These are phyloP conservation scores for Clusia tigrina DNA, from an alignment of 2,888 invertebrate species.

Conservation along the genomic window DNA sequence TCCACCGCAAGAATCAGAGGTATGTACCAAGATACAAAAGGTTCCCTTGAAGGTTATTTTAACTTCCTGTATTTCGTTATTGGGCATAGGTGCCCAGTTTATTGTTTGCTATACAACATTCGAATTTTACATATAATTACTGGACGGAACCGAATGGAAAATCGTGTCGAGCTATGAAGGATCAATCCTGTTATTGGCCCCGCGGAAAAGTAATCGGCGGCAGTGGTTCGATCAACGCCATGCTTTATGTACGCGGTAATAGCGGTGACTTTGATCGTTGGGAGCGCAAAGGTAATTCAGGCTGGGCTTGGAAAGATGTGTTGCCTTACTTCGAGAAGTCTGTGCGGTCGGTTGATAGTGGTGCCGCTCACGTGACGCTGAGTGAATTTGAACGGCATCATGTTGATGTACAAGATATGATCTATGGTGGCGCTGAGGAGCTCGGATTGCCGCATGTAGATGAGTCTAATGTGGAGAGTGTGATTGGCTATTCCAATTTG, in stretches of 20 bases:
- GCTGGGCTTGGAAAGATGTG: slow-evolving; percentile 79
- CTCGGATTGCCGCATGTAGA: slow-evolving; percentile 62
- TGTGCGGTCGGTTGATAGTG: slow-evolving; percentile 46
- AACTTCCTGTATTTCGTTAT: too few species aligned
- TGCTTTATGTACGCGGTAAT: slow-evolving; percentile 73
- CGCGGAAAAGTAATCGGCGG: slow-evolving; percentile 75
- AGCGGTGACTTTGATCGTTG: slow-evolving; percentile 72
- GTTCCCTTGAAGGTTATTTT: background rate
- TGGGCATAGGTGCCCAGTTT: slow-evolving; percentile 49
- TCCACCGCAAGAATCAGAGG: slow-evolving; percentile 64
- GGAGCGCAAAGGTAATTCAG: slow-evolving; percentile 69
- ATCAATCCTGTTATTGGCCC: slow-evolving; percentile 66
- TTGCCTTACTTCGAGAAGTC: slow-evolving; percentile 84
- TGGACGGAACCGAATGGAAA: slow-evolving; percentile 46
- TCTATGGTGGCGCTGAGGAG: slow-evolving; percentile 65
- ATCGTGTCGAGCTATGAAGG: slow-evolving; percentile 44
- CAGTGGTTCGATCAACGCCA: slow-evolving; percentile 70
- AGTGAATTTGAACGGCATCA: slow-evolving; percentile 54
- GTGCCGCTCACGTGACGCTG: slow-evolving; percentile 63
- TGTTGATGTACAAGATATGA: slow-evolving; percentile 40
- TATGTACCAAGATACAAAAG: slow-evolving; percentile 31
- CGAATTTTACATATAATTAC: slow-evolving; percentile 52
- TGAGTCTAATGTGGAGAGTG: slow-evolving; percentile 60
- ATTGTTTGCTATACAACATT: slow-evolving; percentile 44
- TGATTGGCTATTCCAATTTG: slow-evolving; percentile 66